These are phyloP conservation scores for Trinectes maculatus DNA, from an alignment of 2,113 vertebrate species.

Conservation along the genomic window DNA sequence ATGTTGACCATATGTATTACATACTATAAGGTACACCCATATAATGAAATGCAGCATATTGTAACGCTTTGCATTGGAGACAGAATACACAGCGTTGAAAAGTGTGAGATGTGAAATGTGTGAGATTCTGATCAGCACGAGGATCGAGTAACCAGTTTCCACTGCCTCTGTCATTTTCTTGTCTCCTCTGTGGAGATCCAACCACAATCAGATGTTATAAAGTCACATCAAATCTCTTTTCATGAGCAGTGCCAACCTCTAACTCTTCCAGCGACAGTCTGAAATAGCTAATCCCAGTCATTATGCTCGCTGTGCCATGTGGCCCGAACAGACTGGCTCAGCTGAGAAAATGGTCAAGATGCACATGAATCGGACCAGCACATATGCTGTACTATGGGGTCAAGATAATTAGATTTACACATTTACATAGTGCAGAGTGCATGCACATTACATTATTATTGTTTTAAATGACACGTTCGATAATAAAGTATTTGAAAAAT, in stretches of 20 bases:
- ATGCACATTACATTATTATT: too few species aligned
- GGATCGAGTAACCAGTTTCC: slow-evolving; percentile 27
- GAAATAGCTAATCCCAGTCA: slow-evolving; percentile 47
- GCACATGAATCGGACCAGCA: slow-evolving; percentile 10
- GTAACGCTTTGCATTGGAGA: not conserved
- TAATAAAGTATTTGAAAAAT: too few species aligned
- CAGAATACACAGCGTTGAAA: slow-evolving; percentile 4
- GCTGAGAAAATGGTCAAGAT: slow-evolving; percentile 35
- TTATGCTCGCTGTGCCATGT: slow-evolving; percentile 34
- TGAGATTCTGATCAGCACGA: slow-evolving; percentile 7
- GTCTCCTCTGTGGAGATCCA: not conserved
- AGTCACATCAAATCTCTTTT: slow-evolving; percentile 44
- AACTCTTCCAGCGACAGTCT: slow-evolving; percentile 21
- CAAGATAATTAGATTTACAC: not conserved
- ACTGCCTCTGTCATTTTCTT: slow-evolving; percentile 14
- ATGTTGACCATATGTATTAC: slow-evolving; percentile 57
- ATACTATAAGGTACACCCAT: slow-evolving; percentile 7
- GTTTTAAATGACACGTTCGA: too few species aligned
- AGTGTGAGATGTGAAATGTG: slow-evolving; percentile 7
- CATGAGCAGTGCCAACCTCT: slow-evolving; percentile 13
- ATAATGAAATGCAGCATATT: slow-evolving; percentile 5
- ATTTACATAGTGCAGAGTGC: not conserved
- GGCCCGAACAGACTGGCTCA: slow-evolving; percentile 8
- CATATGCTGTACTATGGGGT: not conserved
- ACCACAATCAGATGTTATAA: slow-evolving; percentile 29